Base-by-base conservation (phyloP, 2,797 vertebrate genomes). In the Karalla daura region DNA sequence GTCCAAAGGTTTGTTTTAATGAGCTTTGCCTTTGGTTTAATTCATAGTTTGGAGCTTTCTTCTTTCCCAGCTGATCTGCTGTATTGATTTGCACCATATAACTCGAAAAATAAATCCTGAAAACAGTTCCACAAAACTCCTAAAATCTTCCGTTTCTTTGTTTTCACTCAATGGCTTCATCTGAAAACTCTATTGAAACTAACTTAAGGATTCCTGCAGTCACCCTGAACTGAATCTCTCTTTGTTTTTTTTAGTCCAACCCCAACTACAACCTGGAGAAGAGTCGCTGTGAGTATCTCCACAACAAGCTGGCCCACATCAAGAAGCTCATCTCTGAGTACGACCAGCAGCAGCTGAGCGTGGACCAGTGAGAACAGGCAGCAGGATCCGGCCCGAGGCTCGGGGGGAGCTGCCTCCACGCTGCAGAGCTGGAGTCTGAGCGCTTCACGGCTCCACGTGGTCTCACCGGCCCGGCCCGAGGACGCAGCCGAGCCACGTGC, bases 221-320 rank as follows among this genome's bases (percentile, higher is more conserved):
- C n/a, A n/a, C n/a, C n/a, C 44, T 32, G 0, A 17, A 23, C 1
- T 51, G 1, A 12, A 4, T 35, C 2, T 13, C 23, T 24, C 14
- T 17, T 8, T 28, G 9, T 35, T 27, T 36, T 54, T 25, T 79
- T 0, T 72, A 98, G 96, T 96, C 95, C 5, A 96, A 97, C 69
- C 95, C 96, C 25, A 96, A 95, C 70, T 98, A 97, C 92, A 92
- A 91, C 89, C 91, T 95, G 80, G 96, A 98, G 87, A 97, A 95
- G 88, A 91, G 90, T 44, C 95, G 95, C 85, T 98, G 97, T 23
- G 96, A 98, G 89, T 96, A 96, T 85, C 95, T 98, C 8, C 97
- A 98, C 93, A 95, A 95, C 90, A 98, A 98, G 88, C 94, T 98
- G 90, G 95, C 97, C 9, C 96, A 98, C 82, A 96, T 98, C 78